Percentiles rank a stretch among this genome's conserved stretches.
phyloP scores from a whole-genome alignment of 2,113 vertebrate species.

The Bucco capensis region DNA sequence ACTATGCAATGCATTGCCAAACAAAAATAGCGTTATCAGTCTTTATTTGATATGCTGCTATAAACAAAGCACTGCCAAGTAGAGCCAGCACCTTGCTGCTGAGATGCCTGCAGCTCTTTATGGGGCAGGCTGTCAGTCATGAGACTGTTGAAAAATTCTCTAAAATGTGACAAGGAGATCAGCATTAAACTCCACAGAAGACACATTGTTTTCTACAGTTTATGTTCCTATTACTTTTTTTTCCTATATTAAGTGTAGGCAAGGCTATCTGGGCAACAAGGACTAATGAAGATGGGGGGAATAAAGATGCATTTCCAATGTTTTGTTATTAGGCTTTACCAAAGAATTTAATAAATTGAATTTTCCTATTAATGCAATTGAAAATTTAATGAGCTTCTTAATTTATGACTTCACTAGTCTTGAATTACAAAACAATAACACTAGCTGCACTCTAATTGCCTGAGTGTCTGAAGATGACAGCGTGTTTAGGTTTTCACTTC shows the following conservation, averaged over 20 bases:
- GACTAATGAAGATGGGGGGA: background rate
- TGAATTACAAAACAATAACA: constrained; percentile 64
- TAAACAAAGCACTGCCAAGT: background rate
- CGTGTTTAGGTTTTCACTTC: constrained; percentile 60
- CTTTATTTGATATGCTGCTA: background rate
- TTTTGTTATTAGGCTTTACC: background rate
- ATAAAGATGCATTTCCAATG: background rate
- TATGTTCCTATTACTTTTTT: background rate
- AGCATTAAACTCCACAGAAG: background rate
- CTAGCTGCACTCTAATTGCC: constrained; percentile 64
- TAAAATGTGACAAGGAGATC: background rate
- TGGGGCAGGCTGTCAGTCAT: background rate
- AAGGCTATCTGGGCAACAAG: background rate
- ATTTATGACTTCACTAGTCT: constrained; percentile 59
- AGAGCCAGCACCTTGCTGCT: background rate
- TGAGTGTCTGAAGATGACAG: constrained; percentile 60
- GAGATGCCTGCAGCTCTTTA: background rate
- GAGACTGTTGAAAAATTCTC: background rate
- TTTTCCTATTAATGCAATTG: constrained; percentile 64
- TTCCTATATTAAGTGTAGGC: background rate
- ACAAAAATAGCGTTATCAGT: background rate
- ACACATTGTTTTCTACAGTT: background rate
- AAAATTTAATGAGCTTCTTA: constrained; percentile 70
- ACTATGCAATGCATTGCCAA: background rate
- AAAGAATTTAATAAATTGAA: constrained; percentile 41